Base-by-base conservation (phyloP, 1,140 invertebrate genomes). In the Aphidius ervi region DNA sequence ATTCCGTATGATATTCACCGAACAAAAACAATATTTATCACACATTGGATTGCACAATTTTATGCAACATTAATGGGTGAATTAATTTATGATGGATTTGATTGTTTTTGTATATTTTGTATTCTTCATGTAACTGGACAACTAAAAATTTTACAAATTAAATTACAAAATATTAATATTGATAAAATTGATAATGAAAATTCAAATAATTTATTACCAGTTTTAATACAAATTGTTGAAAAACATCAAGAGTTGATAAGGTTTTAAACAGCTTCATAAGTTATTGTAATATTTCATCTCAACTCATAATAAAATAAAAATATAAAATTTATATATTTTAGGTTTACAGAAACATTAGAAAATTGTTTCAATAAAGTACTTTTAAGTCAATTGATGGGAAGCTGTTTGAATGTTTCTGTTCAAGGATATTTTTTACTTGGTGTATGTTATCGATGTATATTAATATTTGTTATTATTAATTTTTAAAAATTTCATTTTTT, bases 291-390 rank as follows among this genome's bases (percentile, higher is more conserved):
- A 10, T 5, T 3, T 5, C 6, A 49, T 39, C 42, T 43, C 0
- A 9, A 9, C 0, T 47, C 40, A 31, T 4, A 9, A 46, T 37
- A 31, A 16, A 41, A 37, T 7, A 6, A 9, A 9, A 41, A 31
- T 62, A 42, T 31, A 31, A 31, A 31, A 3, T 31, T 31, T 31
- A 31, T 31, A 31, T 1, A 31, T 40, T 63, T 76, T 66, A 64
- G 70, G 31, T 67, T 76, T 1, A 68, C 70, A 1, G 57, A 39
- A 5, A 67, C 69, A 16, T 68, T 83, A 45, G 77, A 82, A 65
- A 31, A 56, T 0, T 77, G 73, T 58, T 67, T 67, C 31, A 64
- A 62, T 23, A 8, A 54, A 7, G 60, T 67, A 47, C 50, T 69
- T 56, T 59, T 69, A 1, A 43, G 55, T 1, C 63, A 67, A 48